These are phyloP conservation scores for Zosterops borbonicus DNA, from an alignment of 2,113 vertebrate genomes.

Conservation along the genomic window DNA sequence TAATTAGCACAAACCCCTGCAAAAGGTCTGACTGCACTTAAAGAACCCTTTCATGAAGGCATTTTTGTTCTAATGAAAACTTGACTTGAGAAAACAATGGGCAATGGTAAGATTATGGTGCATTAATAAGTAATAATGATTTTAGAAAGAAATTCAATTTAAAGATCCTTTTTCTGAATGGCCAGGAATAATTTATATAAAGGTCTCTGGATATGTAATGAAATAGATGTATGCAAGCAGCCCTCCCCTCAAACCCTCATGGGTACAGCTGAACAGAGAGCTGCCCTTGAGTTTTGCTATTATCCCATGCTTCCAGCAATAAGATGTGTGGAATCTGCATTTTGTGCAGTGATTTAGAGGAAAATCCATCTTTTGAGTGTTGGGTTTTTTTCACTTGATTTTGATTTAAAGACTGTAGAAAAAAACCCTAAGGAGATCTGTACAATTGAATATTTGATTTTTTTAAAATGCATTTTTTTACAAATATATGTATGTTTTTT, in stretches of 20 bases:
- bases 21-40: neutral
- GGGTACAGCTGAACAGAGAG: neutral
- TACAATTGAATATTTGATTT: neutral
- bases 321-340: neutral
- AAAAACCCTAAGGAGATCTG: neutral
- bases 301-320: neutral
- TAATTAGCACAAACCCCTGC: slow-evolving; percentile 48
- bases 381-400: neutral
- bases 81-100: slow-evolving; percentile 20
- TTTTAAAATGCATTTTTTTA: neutral
- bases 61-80: slow-evolving; percentile 40
- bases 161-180: neutral
- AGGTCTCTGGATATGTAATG: neutral
- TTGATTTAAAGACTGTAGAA: neutral
- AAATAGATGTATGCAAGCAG: neutral
- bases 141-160: slow-evolving; percentile 44
- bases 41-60: neutral
- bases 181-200: slow-evolving; percentile 15
- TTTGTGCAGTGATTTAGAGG: neutral
- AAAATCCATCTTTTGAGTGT: neutral
- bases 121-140: slow-evolving; percentile 32
- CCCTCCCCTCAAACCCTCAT: neutral
- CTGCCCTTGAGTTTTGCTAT: neutral
- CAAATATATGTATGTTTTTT: neutral
- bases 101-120: slow-evolving; percentile 19